Conservation (phyloP, 2,888 invertebrate species). For the Dryobotodes eremita region DNA sequence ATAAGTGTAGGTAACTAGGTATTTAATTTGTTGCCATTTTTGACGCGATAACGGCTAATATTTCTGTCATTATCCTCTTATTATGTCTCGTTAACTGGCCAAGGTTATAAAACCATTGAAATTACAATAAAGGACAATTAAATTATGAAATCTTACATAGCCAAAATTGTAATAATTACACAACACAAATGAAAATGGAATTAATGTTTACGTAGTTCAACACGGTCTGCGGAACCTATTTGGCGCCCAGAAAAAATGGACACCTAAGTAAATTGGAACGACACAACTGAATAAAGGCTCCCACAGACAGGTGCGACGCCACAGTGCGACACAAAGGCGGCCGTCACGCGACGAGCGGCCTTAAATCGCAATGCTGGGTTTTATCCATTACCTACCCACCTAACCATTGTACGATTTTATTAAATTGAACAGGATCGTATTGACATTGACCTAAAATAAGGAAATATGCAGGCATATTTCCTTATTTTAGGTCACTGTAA, state of each 20-base stretch:
- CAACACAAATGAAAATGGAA: slow-evolving; percentile 4
- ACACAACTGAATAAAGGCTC: slow-evolving; percentile 25
- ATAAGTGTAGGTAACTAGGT: not conserved
- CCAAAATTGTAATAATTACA: not conserved
- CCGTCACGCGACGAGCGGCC: no score
- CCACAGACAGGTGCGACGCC: no score
- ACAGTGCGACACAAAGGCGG: no score
- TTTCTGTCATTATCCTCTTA: slow-evolving; percentile 32
- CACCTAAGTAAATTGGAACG: slow-evolving; percentile 1
- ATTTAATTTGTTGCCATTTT: slow-evolving; percentile 14
- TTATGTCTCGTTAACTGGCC: not conserved
- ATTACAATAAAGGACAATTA: slow-evolving; percentile 3
- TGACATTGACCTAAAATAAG: not conserved
- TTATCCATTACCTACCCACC: not conserved
- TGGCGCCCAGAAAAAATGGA: no score
- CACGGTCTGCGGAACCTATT: not conserved
- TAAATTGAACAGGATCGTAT: not conserved
- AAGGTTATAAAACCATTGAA: slow-evolving; percentile 2
- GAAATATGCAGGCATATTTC: not conserved
- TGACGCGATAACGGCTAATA: slow-evolving; percentile 1
- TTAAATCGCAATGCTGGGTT: not conserved
- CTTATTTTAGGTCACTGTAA: no score
- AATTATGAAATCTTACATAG: not conserved
- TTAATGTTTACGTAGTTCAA: not conserved
- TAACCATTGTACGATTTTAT: not conserved